Percentiles rank a stretch among this genome's conserved stretches.
phyloP scores from a whole-genome alignment of 1,140 invertebrate genomes.

The Hormaphis cornu region DNA sequence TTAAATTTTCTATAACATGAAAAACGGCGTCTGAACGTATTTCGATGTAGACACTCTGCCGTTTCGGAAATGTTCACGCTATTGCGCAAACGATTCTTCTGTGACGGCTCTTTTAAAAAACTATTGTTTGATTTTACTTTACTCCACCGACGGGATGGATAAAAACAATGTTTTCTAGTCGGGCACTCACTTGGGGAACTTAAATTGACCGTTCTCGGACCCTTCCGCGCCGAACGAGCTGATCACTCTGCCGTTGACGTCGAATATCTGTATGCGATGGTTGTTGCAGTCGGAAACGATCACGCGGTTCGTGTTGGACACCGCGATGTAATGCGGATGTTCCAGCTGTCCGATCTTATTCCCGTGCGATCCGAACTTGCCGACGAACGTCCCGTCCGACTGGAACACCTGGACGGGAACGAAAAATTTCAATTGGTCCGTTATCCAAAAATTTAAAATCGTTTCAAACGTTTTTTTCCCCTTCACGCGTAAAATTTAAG shows the following conservation, averaged over 20 bases:
- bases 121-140: no score
- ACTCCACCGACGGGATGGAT: no score
- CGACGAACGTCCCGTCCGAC: conserved; percentile 93
- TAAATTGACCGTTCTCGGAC: conserved; percentile 86
- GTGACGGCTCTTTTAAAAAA: no score
- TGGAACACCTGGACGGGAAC: conserved; percentile 78
- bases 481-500: no score
- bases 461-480: no score
- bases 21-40: no score
- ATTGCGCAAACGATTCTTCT: no score
- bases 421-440: not conserved
- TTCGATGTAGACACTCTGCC: no score
- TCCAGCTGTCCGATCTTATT: conserved; percentile 83
- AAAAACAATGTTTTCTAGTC: no score
- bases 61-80: no score
- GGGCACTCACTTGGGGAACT: conserved; percentile 77
- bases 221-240: conserved; percentile 84
- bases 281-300: conserved; percentile 93
- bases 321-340: conserved; percentile 95
- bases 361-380: conserved; percentile 88
- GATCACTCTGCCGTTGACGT: conserved; percentile 82
- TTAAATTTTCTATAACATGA: no score
- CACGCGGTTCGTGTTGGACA: conserved; percentile 86
- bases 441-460: no score
- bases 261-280: conserved; percentile 87